Conservation (phyloP, 2,888 invertebrate genomes). For the Zootermopsis nevadensis region DNA sequence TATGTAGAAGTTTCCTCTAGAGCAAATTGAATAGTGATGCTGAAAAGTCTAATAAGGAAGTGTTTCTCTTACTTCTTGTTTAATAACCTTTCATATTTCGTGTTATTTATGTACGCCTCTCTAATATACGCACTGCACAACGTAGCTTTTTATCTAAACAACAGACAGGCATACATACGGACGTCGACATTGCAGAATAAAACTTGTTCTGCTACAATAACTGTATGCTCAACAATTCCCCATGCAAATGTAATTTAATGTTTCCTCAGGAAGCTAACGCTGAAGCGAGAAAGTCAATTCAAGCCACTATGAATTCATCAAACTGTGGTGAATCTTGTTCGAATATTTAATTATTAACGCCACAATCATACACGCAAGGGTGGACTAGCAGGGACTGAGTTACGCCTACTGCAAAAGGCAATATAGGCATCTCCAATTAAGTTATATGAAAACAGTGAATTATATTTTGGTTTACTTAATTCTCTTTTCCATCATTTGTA, state of each 20-base stretch:
- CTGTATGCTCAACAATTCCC: slow-evolving; percentile 25
- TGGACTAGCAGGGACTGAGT: not conserved
- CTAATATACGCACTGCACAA: not conserved
- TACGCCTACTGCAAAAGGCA: too few species aligned
- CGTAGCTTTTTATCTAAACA: not conserved
- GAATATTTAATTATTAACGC: not conserved
- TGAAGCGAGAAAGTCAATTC: not conserved
- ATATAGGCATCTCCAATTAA: too few species aligned
- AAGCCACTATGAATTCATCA: slow-evolving; percentile 12
- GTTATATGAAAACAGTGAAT: too few species aligned
- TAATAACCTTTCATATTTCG: not conserved
- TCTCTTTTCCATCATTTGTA: too few species aligned
- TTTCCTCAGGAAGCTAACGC: not conserved
- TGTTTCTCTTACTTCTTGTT: not conserved
- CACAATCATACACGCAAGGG: not conserved
- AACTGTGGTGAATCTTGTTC: slow-evolving; percentile 8
- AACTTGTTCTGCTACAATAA: not conserved
- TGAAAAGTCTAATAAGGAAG: not conserved
- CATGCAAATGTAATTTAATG: slow-evolving; percentile 41
- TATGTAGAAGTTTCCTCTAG: too few species aligned
- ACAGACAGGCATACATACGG: not conserved
- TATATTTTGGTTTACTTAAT: too few species aligned
- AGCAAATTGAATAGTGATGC: not conserved
- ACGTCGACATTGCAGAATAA: not conserved
- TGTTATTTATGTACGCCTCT: not conserved